Evolutionary conservation across 2,113 vertebrate species (phyloP).

Genomic region (Gallinago paraguaiae): DNA sequence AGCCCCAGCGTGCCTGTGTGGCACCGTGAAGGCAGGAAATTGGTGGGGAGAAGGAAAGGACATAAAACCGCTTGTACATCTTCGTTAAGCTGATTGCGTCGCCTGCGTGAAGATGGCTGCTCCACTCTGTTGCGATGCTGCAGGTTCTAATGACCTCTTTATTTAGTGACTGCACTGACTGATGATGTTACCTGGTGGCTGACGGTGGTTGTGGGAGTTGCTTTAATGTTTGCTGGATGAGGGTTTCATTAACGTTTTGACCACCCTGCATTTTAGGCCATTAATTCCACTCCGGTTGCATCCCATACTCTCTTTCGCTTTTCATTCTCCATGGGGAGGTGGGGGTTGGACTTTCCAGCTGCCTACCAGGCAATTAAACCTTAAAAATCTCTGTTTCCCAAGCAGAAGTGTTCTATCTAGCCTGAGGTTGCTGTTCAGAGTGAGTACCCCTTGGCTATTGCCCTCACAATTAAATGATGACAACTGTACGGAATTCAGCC

Average conservation of each 20-base stretch:
- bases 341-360: neutral
- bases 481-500: neutral
- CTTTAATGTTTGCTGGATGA: neutral
- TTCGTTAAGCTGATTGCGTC: neutral
- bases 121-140: neutral
- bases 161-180: accelerated
- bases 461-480: neutral
- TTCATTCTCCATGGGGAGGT: neutral
- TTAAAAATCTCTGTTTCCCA: neutral
- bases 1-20: neutral
- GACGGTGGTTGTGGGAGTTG: neutral
- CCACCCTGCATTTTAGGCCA: neutral
- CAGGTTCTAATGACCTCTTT: neutral
- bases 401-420: neutral
- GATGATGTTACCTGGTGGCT: accelerated
- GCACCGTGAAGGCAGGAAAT: neutral
- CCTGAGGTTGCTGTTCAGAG: neutral
- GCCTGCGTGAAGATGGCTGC: neutral
- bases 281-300: neutral
- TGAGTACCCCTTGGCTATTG: neutral
- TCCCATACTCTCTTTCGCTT: accelerated
- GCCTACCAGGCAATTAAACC: neutral
- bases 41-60: neutral
- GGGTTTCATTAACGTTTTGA: neutral
- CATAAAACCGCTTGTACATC: neutral